These are phyloP conservation scores for Ophioninae sp. DNA, from an alignment of 2,888 invertebrate species.

Conservation along the genomic window DNA sequence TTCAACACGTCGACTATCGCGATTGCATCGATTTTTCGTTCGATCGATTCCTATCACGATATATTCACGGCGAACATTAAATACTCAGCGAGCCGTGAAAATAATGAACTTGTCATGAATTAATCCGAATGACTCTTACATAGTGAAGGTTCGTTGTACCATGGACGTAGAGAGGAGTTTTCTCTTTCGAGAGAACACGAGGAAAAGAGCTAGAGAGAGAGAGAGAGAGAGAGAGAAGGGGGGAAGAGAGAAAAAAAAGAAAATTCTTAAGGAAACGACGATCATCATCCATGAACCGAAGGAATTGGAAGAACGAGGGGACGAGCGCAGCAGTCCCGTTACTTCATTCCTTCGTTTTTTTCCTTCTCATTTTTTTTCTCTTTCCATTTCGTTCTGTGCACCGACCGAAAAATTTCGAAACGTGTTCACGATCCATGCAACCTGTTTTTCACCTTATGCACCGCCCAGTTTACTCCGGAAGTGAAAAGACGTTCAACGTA, in stretches of 20 bases:
- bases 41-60: background rate
- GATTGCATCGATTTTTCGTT: background rate
- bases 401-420: background rate
- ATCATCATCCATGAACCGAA: slow-evolving; percentile 8
- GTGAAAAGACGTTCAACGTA: background rate
- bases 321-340: slow-evolving; percentile 22
- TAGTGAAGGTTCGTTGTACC: background rate
- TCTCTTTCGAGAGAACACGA: slow-evolving; percentile 38
- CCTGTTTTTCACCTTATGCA: background rate
- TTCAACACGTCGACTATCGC: background rate
- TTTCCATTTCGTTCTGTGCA: background rate
- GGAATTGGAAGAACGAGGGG: slow-evolving; percentile 2
- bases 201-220: slow-evolving; percentile 14
- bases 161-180: slow-evolving; percentile 12
- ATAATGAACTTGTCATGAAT: slow-evolving; percentile 33
- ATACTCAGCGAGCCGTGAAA: background rate
- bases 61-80: background rate
- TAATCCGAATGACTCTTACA: slow-evolving; percentile 48
- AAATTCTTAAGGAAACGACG: slow-evolving; percentile 10
- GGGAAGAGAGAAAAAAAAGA: background rate
- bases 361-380: background rate
- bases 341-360: background rate
- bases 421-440: slow-evolving; percentile 1
- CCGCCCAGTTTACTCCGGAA: background rate
- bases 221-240: background rate